These are phyloP conservation scores for Eriosoma lanigerum DNA, from an alignment of 1,140 invertebrate genomes.

Conservation along the genomic window DNA sequence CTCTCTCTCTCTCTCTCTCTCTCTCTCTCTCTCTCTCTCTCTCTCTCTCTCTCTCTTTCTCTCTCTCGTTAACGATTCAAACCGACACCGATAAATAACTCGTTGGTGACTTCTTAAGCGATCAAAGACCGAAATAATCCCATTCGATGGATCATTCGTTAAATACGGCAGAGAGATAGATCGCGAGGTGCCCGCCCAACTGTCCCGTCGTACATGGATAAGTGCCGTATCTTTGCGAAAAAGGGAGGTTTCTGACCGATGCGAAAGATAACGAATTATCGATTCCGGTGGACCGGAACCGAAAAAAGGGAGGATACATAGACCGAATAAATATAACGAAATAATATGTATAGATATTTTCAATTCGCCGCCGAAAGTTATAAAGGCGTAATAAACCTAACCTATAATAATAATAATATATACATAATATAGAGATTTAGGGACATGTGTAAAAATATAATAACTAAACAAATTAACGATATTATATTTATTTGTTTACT, in stretches of 20 bases:
- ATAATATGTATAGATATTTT: too few relatives aligned
- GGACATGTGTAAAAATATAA: too few relatives aligned
- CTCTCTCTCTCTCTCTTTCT: too few relatives aligned
- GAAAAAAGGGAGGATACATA: slow-evolving; percentile 11
- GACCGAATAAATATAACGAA: slow-evolving; percentile 15
- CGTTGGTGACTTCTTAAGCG: slow-evolving; percentile 28
- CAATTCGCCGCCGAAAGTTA: too few relatives aligned
- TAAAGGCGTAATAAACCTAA: too few relatives aligned
- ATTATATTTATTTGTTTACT: too few relatives aligned
- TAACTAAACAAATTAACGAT: too few relatives aligned
- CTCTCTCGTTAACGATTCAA: neutral
- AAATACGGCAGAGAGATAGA: neutral
- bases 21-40: neutral
- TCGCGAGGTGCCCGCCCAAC: neutral
- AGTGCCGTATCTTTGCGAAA: slow-evolving; percentile 4
- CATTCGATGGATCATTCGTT: slow-evolving; percentile 42
- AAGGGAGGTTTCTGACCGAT: slow-evolving; percentile 6
- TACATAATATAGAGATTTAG: too few relatives aligned
- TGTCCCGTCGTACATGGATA: slow-evolving; percentile 30
- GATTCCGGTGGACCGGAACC: slow-evolving; percentile 26
- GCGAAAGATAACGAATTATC: slow-evolving; percentile 39
- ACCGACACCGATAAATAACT: slow-evolving; percentile 19
- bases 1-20: neutral
- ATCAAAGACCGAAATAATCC: slow-evolving; percentile 36
- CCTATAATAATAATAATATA: too few relatives aligned